A percentile compares a stretch with the other conserved stretches of the same genome.
Conservation (phyloP, 2,113 vertebrate species). For the Lichenostomus cassidix region DNA sequence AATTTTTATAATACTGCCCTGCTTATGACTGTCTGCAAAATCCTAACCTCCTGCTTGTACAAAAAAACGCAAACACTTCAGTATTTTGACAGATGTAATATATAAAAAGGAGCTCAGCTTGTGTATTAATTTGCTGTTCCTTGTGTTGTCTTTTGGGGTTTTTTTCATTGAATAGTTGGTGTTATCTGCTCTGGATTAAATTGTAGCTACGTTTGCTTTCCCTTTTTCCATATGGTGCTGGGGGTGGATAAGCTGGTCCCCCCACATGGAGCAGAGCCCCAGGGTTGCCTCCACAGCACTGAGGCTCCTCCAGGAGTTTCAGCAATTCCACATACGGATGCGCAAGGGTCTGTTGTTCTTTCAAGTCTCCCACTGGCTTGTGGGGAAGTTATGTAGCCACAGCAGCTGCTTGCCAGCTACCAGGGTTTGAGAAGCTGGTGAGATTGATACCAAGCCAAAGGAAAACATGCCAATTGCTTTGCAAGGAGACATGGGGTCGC, state of each 20-base stretch:
- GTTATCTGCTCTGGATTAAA: constrained; percentile 24
- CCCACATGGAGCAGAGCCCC: background rate
- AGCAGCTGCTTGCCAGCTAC: background rate
- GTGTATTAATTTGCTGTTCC: constrained; percentile 47
- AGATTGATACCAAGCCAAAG: background rate
- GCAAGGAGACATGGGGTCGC: background rate
- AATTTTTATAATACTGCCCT: constrained; percentile 41
- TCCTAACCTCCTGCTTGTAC: constrained; percentile 42
- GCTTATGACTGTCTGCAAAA: constrained; percentile 57
- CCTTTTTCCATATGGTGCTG: background rate
- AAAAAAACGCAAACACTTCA: constrained; percentile 60
- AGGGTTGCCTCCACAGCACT: background rate
- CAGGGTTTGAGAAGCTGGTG: background rate
- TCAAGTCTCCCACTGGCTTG: background rate
- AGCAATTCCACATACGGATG: background rate
- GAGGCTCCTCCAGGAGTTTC: background rate
- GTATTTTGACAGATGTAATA: constrained; percentile 69
- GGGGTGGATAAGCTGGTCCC: background rate
- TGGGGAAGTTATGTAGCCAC: background rate
- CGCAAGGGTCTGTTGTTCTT: background rate
- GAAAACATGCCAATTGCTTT: background rate
- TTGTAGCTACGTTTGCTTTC: background rate
- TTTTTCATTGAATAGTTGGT: background rate
- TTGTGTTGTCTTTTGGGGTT: background rate
- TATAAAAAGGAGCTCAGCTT: constrained; percentile 45